phyloP scores from a whole-genome alignment of 2,888 invertebrate species.

The Lasioglossum marginatum region DNA sequence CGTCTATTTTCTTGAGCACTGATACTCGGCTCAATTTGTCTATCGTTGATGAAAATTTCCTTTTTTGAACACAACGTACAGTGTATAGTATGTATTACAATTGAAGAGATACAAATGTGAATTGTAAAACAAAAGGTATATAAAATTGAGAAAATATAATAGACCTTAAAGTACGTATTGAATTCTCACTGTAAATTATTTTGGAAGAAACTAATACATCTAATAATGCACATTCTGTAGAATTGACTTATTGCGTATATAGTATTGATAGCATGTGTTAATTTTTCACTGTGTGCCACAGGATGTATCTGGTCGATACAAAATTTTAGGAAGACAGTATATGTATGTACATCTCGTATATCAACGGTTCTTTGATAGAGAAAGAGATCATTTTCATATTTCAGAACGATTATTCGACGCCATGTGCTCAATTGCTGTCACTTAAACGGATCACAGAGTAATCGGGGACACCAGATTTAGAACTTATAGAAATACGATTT shows the following conservation, averaged over 20 bases:
- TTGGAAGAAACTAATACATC: slow-evolving; percentile 26
- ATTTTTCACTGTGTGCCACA: slow-evolving; percentile 19
- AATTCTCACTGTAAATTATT: slow-evolving; percentile 20
- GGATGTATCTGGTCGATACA: slow-evolving; percentile 24
- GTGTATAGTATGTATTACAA: not conserved
- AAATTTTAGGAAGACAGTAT: slow-evolving; percentile 29
- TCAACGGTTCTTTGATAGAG: slow-evolving; percentile 24
- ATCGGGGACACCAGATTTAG: slow-evolving; percentile 70
- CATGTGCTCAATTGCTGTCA: slow-evolving; percentile 31
- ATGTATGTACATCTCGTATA: slow-evolving; percentile 19
- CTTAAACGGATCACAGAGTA: slow-evolving; percentile 54
- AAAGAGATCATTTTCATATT: slow-evolving; percentile 70
- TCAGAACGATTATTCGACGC: slow-evolving; percentile 71
- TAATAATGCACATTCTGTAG: slow-evolving; percentile 11
- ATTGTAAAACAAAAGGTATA: slow-evolving; percentile 15
- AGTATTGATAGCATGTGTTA: slow-evolving; percentile 14
- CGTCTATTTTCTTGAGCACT: slow-evolving; percentile 21
- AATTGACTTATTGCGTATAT: slow-evolving; percentile 34
- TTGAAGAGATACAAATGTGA: slow-evolving; percentile 3
- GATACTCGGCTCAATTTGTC: slow-evolving; percentile 15
- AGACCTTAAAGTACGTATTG: not conserved
- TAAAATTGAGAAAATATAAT: slow-evolving; percentile 14
- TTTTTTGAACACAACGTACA: slow-evolving; percentile 9
- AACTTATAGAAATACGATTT: slow-evolving; percentile 81
- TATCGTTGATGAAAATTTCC: not conserved